A percentile compares a stretch with the other conserved stretches of the same genome.
phyloP scores from a whole-genome alignment of 2,113 vertebrate species.

The Hippocampus guttulatus region DNA sequence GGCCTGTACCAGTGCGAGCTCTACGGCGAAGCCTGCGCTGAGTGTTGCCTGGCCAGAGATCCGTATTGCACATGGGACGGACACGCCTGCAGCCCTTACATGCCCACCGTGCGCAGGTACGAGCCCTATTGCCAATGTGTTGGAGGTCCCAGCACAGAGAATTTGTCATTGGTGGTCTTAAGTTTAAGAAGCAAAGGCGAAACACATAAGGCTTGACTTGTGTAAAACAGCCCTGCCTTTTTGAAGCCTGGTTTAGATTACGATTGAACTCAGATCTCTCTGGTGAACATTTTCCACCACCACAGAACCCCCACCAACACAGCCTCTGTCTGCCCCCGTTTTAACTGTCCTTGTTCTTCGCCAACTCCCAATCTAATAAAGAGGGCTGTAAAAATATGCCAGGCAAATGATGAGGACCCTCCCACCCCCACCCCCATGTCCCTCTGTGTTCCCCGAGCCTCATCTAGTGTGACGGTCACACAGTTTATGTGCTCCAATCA shows the following conservation, averaged over 20 bases:
- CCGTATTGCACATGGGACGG: slow-evolving; percentile 81
- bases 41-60: slow-evolving; percentile 78
- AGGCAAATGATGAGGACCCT: not conserved
- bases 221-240: slow-evolving; percentile 9
- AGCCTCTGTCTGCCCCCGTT: slow-evolving; percentile 2
- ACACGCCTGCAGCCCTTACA: slow-evolving; percentile 76
- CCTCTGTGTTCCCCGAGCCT: not conserved
- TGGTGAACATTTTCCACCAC: slow-evolving; percentile 1
- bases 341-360: not conserved
- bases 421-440: not conserved
- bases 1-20: slow-evolving; percentile 77
- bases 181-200: slow-evolving; percentile 1
- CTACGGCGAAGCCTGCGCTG: slow-evolving; percentile 76
- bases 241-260: slow-evolving; percentile 18
- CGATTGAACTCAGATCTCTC: not conserved
- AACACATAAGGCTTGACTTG: slow-evolving; percentile 14
- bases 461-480: not conserved
- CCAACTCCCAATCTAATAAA: slow-evolving; percentile 8
- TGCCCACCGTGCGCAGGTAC: slow-evolving; percentile 71
- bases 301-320: not conserved
- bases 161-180: not conserved
- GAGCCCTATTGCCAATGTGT: not conserved
- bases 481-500: not conserved
- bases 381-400: not conserved
- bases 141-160: not conserved